Evolutionary conservation across 64 coral and sea anemone genomes (phyloP), one percentile per base, ranked within the genome.

Genomic region (Porites lutea): DNA sequence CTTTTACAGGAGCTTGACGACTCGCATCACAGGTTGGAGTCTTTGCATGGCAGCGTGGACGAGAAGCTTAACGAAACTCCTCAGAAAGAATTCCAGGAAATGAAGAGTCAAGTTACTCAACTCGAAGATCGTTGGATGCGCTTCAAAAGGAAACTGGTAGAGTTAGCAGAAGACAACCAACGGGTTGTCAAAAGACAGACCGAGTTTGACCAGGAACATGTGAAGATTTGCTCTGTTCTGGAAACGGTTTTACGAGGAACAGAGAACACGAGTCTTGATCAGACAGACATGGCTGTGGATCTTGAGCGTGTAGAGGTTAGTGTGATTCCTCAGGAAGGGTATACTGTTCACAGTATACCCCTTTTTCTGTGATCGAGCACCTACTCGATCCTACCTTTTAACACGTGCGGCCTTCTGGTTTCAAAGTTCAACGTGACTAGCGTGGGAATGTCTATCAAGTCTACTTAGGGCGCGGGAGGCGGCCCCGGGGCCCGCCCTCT

Each of bases 1-100:
- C 49, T 92, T 20, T 92, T 85, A 2, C 54, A 66, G 54, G 91
- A 87, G 16, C 82, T 85, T 6, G 82, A 92, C 15, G 91, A 92
- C 19, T 78, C 72, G 14, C 55, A 77, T 23, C 12, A 10, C 20
- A 78, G 84, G 61, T 74, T 92, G 14, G 81, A 86, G 21, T 62
- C 71, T 47, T 71, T 92, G 51, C 76, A 86, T 12, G 72, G 74
- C 12, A 79, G 72, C 37, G 51, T 92, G 13, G 83, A 86, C 13
- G 91, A 86, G 57, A 81, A 72, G 70, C 6, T 77, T 19, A 59
- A 62, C 3, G 91, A 49, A 47, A 52, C 27, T 12, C 27, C 82
- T 54, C 72, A 64, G n/a, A 85, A 87, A 44, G 82, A 87, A 77
- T 78, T 85, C 22, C 58, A 92, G 64, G 71, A 64, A 22, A 52